Evolutionary conservation across 2,888 invertebrate species (phyloP).

Genomic region (Pelosia muscerda): DNA sequence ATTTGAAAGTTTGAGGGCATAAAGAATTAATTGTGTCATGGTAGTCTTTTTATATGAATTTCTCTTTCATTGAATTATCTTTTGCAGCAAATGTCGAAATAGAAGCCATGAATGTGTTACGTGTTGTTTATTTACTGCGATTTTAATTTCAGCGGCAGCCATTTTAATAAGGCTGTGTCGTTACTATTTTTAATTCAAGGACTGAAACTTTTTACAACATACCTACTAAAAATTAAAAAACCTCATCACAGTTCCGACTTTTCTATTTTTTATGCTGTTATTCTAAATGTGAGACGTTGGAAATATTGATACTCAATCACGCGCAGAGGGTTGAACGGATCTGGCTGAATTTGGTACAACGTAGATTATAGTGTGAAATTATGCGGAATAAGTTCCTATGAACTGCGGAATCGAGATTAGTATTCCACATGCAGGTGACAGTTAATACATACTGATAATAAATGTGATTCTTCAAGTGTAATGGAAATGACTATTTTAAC

Average conservation of each 20-base stretch:
- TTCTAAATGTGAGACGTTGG: too few relatives aligned
- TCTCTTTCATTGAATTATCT: background rate
- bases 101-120: too few relatives aligned
- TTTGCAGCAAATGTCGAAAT: constrained; percentile 4
- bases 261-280: background rate
- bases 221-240: background rate
- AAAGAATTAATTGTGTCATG: constrained; percentile 22
- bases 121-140: background rate
- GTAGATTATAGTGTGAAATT: too few relatives aligned
- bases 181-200: background rate
- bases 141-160: background rate
- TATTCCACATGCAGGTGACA: too few relatives aligned
- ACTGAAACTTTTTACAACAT: background rate
- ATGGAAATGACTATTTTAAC: too few relatives aligned
- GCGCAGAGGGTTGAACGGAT: too few relatives aligned
- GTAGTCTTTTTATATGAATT: background rate
- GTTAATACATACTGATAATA: too few relatives aligned
- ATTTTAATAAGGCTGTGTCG: background rate
- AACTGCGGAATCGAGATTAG: too few relatives aligned
- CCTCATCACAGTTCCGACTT: background rate
- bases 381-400: too few relatives aligned
- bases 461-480: too few relatives aligned
- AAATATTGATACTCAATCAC: too few relatives aligned
- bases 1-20: constrained; percentile 16
- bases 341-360: too few relatives aligned